A percentile compares a stretch with the other conserved stretches of the same genome.
Evolutionary conservation across 2,113 vertebrate species (phyloP).

Genomic region (Megaceryle maxima): DNA sequence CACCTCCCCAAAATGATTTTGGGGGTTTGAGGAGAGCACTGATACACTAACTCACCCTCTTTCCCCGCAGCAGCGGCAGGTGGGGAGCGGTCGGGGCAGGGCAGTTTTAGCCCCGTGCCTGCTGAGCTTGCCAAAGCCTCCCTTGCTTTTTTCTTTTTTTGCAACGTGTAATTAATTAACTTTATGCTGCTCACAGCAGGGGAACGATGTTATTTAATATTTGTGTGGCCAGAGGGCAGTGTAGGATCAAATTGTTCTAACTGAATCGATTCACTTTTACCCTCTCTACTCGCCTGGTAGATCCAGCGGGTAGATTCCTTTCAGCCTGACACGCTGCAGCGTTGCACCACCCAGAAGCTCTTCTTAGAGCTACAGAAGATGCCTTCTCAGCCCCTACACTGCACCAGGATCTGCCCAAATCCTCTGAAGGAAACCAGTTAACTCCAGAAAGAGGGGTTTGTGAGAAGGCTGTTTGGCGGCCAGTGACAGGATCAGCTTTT

Average conservation of each 20-base stretch:
- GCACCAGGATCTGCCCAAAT: background rate
- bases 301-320: background rate
- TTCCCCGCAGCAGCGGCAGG: background rate
- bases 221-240: background rate
- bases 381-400: background rate
- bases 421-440: background rate
- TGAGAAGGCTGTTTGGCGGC: background rate
- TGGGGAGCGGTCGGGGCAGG: rapidly evolving
- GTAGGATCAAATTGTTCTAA: background rate
- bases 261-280: background rate
- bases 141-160: background rate
- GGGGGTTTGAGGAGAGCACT: background rate
- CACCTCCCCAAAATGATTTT: background rate
- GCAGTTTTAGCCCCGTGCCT: background rate
- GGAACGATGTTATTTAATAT: background rate
- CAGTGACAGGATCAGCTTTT: background rate
- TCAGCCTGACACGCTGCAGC: rapidly evolving
- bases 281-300: background rate
- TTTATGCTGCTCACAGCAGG: background rate
- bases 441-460: background rate
- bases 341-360: background rate
- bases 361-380: background rate
- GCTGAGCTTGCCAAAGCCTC: background rate
- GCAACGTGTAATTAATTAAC: background rate
- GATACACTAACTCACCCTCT: background rate